Base-by-base conservation (phyloP, 1,140 invertebrate species). In the Ceratosolen solmsi region DNA sequence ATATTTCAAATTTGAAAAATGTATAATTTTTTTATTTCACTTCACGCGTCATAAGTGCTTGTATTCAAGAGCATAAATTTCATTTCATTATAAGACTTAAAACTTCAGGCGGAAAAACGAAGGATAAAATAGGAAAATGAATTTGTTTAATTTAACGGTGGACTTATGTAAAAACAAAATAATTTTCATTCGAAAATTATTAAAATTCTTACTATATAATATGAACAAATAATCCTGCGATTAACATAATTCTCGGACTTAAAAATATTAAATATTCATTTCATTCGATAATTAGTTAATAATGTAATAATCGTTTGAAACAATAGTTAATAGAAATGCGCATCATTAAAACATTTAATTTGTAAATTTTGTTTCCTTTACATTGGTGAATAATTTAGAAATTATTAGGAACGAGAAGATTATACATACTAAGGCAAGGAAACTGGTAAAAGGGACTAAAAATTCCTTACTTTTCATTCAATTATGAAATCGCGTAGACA, bases 1-100 rank as follows among this genome's bases (percentile, higher is more conserved):
- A 38, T 68, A 68, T 68, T 68, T 68, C 38, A 38, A 9, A 38
- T 33, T n/a, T 68, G 63, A 68, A 68, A 65, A 68, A 68, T 68
- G 63, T 7, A 68, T 38, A 38, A 38, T 5, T 68, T 68, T 65
- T 36, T 68, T 38, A 68, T 68, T 68, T 1, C 63, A 38, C 4
- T 68, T 2, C 63, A 68, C 27, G 22, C 7, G 38, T 68, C 63
- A 68, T 68, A 38, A 38, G 63, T 38, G 7, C 38, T 68, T 9
- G 36, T 68, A 68, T 38, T 38, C 22, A 68, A n/a, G 33, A 8
- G 15, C 33, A n/a, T 68, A 68, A 38, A 68, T 68, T 38, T 38
- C 33, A 11, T 38, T 68, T 38, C 5, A 38, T 68, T 68, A 7
- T 38, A 0, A 1, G 38, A 68, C 38, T 38, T 38, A 3, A 68